Evolutionary conservation across 2,888 invertebrate species (phyloP), one percentile per base, ranked within the genome.

Genomic region (Tineola bisselliella): DNA sequence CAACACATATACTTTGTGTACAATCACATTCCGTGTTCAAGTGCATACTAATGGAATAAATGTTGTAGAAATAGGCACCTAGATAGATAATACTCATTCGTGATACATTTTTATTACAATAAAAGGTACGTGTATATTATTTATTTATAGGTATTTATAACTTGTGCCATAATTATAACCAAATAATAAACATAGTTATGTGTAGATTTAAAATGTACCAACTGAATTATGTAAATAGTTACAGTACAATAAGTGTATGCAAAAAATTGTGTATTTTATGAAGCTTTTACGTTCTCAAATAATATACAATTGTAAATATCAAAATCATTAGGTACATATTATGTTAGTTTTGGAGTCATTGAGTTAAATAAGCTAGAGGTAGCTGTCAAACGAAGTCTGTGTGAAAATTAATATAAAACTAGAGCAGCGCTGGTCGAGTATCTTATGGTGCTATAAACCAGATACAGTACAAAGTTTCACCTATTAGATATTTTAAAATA

Each of bases 21-120:
- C 25, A 52, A 11, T 56, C 56, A 56, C 56, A 56, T 56, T 56
- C 56, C 56, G 56, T 19, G 56, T 19, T 56, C 17, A 56, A n/a
- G 56, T 56, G 56, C 56, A 56, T 4, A 38, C 6, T 25, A 25
- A 4, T 25, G 25, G 2, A 25, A 25, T 25, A 25, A 25, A 25
- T 38, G 38, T 38, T 38, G 6, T 10, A 38, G 38, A 12, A 12
- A 38, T 38, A 38, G 10, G 38, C 10, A 25, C 25, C n/a, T 44
- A 8, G 3, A 5, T 48, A 18, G 3, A 18, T 48, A 48, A 48
- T 48, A 48, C 48, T 48, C 48, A 48, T 15, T 48, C 48, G 18
- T 18, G 18, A 48, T 13, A 44, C n/a, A 44, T 48, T 18, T 48
- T 48, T 44, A 44, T 8, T 18, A 48, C 6, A 48, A 48, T 5